Percentiles rank a stretch among this genome's conserved stretches.
Conservation (phyloP, 1,140 invertebrate genomes). For the Aporrectodea caliginosa region DNA sequence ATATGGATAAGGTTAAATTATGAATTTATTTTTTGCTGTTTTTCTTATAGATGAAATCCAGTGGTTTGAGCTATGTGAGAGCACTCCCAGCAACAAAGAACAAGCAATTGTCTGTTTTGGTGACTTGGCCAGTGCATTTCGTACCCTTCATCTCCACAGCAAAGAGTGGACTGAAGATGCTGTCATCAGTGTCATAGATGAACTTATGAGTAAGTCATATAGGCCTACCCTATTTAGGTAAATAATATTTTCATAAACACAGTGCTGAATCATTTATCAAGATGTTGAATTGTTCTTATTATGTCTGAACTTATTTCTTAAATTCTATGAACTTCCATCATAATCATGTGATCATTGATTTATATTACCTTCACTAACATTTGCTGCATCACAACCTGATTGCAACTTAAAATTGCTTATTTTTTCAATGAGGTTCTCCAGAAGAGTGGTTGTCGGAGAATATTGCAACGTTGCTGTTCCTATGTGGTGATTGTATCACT, state of each 20-base stretch:
- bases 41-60: slow-evolving; percentile 44
- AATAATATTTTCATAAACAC: no score
- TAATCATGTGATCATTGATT: no score
- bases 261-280: no score
- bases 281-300: no score
- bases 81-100: slow-evolving; percentile 40
- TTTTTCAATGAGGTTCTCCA: slow-evolving; percentile 44
- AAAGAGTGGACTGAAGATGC: slow-evolving; percentile 52
- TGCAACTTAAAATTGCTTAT: neutral
- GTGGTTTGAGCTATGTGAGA: slow-evolving; percentile 53
- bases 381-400: slow-evolving; percentile 9
- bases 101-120: slow-evolving; percentile 46
- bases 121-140: slow-evolving; percentile 45
- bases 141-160: slow-evolving; percentile 41
- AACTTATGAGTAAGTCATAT: slow-evolving; percentile 54
- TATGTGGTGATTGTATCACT: slow-evolving; percentile 50
- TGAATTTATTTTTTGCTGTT: no score
- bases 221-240: no score
- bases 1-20: no score
- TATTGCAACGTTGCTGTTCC: slow-evolving; percentile 47
- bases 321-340: no score
- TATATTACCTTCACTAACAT: no score
- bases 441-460: slow-evolving; percentile 54
- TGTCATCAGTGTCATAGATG: slow-evolving; percentile 53
- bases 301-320: no score